Evolutionary conservation across 2,888 invertebrate species (phyloP), one percentile per base, ranked within the genome.

Genomic region (Oligia latruncula): DNA sequence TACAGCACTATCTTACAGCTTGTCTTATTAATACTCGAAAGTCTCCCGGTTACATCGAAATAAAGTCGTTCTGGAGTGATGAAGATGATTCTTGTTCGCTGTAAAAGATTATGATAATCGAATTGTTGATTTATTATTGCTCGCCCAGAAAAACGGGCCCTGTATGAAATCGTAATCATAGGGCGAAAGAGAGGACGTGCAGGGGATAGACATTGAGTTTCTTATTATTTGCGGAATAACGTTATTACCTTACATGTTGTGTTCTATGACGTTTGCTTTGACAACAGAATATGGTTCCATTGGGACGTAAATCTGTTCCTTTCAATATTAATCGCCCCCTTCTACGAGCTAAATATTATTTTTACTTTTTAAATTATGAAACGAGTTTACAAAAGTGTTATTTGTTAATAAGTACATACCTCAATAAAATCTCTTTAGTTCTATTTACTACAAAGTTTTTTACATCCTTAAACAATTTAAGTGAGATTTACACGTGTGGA

Each of bases 21-120:
- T 46, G 66, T 88, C 70, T 49, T n/a, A 65, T 85, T 55, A 60
- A 81, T 81, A 85, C 88, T 55, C 46, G 1, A 15, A 6, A 13
- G 55, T 55, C 20, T 4, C 8, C 15, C 49, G 71, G 71, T 77
- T 82, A 82, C 79, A 86, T 74, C 82, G 84, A 81, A 77, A 85
- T 81, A 88, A 86, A 88, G 84, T 80, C 74, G 82, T 89, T 86
- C 83, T 77, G 70, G 49, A 71, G 78, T 87, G 87, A 88, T 82
- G 83, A 71, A 85, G 82, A 89, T 88, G 90, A 87, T 83, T 90
- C 77, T 78, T 86, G 85, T 79, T 79, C 84, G 84, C 79, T 86
- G 88, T 88, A 89, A 89, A 89, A 89, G 83, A 86, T 89, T 90
- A 89, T 90, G 89, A 81, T 89, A 89, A 89, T 89, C 87, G 89